Percentiles rank a stretch among this genome's conserved stretches.
Evolutionary conservation across 2,113 vertebrate genomes (phyloP).

Genomic region (Ciconia maguari): DNA sequence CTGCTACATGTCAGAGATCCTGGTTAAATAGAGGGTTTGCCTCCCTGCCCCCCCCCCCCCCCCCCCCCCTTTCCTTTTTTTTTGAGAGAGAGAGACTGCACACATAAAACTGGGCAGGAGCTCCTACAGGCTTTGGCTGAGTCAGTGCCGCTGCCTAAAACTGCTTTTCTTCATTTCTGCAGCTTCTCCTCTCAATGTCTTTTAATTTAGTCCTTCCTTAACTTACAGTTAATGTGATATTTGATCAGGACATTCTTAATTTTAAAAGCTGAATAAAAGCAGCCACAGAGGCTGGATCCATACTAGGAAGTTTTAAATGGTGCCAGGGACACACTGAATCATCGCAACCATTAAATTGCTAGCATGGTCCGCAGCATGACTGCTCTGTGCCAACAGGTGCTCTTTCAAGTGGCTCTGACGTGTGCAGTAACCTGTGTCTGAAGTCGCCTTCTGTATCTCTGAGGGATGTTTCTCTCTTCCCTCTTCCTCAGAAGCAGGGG

Average conservation of each 20-base stretch:
- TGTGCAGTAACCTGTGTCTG: neutral
- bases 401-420: neutral
- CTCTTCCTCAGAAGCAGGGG: neutral
- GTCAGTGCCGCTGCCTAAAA: accelerated
- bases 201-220: neutral
- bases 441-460: neutral
- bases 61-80: neutral
- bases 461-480: neutral
- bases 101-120: neutral
- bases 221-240: neutral
- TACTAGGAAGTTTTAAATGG: neutral
- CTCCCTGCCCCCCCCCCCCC: accelerated
- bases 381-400: neutral
- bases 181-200: neutral
- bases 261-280: neutral
- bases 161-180: neutral
- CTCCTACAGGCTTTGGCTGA: neutral
- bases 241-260: neutral
- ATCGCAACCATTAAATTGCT: neutral
- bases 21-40: neutral
- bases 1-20: neutral
- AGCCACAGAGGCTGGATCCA: neutral
- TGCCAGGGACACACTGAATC: neutral
- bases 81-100: neutral
- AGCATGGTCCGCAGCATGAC: neutral